Evolutionary conservation across 37 sponge, comb jelly and placozoan genomes (phyloP).

Genomic region (Agelas oroides): DNA sequence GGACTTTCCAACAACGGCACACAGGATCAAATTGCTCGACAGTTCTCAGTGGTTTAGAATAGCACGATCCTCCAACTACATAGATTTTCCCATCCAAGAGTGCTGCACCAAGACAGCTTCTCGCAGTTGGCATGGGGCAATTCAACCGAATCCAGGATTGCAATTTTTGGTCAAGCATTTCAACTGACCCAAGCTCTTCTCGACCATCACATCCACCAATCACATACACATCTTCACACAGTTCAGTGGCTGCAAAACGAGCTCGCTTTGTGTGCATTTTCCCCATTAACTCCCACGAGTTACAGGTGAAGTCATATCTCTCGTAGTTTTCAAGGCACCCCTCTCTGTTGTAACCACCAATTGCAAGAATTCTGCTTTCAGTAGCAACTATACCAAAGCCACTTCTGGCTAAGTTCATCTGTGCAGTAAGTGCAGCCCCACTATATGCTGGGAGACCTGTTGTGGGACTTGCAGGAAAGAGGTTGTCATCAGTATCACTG

Average conservation of each 20-base stretch:
- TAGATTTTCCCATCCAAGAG: slow-evolving; percentile 33
- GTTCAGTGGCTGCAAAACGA: slow-evolving; percentile 37
- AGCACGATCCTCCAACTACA: slow-evolving; percentile 50
- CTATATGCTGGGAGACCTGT: slow-evolving; percentile 51
- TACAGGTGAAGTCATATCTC: slow-evolving; percentile 15
- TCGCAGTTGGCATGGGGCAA: slow-evolving; percentile 19
- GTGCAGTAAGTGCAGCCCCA: slow-evolving; percentile 17
- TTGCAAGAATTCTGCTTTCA: slow-evolving; percentile 27
- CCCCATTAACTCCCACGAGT: slow-evolving; percentile 44
- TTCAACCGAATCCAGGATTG: slow-evolving; percentile 27
- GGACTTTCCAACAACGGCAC: slow-evolving; percentile 5
- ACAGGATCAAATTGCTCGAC: slow-evolving; percentile 20
- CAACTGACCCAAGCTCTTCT: slow-evolving; percentile 46
- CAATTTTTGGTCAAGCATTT: slow-evolving; percentile 2
- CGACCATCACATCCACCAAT: slow-evolving; percentile 79
- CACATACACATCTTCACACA: slow-evolving; percentile 48
- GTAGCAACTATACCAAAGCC: slow-evolving; percentile 53
- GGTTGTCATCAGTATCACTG: neutral
- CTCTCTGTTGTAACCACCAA: slow-evolving; percentile 77
- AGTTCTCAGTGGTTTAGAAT: slow-evolving; percentile 39
- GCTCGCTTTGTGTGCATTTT: slow-evolving; percentile 35
- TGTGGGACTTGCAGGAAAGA: slow-evolving; percentile 60
- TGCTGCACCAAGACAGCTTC: slow-evolving; percentile 55
- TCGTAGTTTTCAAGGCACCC: slow-evolving; percentile 58
- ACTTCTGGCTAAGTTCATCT: slow-evolving; percentile 51